Percentiles rank a stretch among this genome's conserved stretches.
These are phyloP conservation scores for Epinephelus lanceolatus DNA, from an alignment of 2,113 vertebrate genomes.

Conservation along the genomic window DNA sequence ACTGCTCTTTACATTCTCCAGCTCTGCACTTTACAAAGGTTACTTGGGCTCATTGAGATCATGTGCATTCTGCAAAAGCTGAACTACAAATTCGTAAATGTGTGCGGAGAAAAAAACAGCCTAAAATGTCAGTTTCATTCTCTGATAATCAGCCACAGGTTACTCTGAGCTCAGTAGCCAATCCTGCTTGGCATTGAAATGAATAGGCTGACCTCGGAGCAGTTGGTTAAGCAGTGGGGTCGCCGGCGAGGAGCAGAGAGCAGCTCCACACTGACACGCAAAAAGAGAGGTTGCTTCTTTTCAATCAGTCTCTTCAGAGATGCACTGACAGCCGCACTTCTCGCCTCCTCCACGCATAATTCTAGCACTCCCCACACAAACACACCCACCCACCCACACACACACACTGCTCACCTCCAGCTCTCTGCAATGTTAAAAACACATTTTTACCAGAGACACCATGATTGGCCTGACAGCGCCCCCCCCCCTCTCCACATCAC, in stretches of 20 bases:
- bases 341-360: conserved; percentile 57
- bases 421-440: conserved; percentile 51
- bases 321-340: conserved; percentile 65
- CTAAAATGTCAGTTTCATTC: conserved; percentile 55
- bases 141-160: conserved; percentile 26
- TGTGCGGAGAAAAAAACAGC: background rate
- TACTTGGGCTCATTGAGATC: background rate
- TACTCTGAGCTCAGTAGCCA: conserved; percentile 3
- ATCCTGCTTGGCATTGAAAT: conserved; percentile 43
- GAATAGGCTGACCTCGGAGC: conserved; percentile 69
- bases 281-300: conserved; percentile 57
- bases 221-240: conserved; percentile 74
- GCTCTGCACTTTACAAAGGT: background rate
- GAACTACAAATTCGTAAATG: conserved; percentile 12
- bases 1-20: conserved; percentile 5
- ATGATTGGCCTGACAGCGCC: conserved; percentile 63
- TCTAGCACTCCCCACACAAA: conserved; percentile 46
- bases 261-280: conserved; percentile 37
- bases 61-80: conserved; percentile 10
- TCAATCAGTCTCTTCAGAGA: conserved; percentile 64
- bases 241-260: conserved; percentile 52
- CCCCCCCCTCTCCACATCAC: conserved; percentile 33
- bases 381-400: conserved; percentile 19
- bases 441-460: conserved; percentile 52
- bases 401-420: conserved; percentile 53